Evolutionary conservation across 2,888 invertebrate species (phyloP), one percentile per base, ranked within the genome.

Genomic region (Rhogogaster chlorosoma): DNA sequence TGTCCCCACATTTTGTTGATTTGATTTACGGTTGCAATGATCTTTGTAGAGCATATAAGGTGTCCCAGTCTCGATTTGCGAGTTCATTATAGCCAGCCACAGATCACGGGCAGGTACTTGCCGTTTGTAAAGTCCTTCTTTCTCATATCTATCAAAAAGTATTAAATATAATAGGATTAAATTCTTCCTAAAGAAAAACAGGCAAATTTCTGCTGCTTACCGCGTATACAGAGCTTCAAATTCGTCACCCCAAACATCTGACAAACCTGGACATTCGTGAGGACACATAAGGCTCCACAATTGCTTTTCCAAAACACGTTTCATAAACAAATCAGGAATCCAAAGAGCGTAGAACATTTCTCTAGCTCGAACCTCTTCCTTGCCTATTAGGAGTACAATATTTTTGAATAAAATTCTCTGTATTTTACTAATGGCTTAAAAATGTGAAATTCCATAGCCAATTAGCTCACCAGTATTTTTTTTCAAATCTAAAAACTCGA

Each of bases 251-350:
- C 98, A 99, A 89, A 96, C 96, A 89, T 99, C 99, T 0, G 96
- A 94, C 5, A 99, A 95, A 0, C 98, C 98, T 0, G 99, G 99
- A 89, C 97, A 97, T 91, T 98, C 97, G 92, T 98, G 96, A 0
- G 99, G 99, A 92, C 99, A 99, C 99, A 99, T 99, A 22, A 99
- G 94, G 83, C 98, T 97, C 99, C 99, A 99, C 82, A 95, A 95
- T 87, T 94, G 96, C 93, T 99, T 96, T 2, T 95, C 94, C 92
- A 98, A 97, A 0, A 98, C 98, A 80, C 99, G 95, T 93, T 97
- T 96, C 99, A 99, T 99, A 93, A 99, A 99, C 85, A 99, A 95
- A 94, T 99, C 99, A 0, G 99, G 99, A 88, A 99, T 98, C 99
- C 99, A 99, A 42, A 99, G 93, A 0, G 98, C 99, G 93, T 98